Percentiles rank a stretch among this genome's conserved stretches.
Conservation (phyloP, 2,797 vertebrate species). For the Holocentrus rufus region DNA sequence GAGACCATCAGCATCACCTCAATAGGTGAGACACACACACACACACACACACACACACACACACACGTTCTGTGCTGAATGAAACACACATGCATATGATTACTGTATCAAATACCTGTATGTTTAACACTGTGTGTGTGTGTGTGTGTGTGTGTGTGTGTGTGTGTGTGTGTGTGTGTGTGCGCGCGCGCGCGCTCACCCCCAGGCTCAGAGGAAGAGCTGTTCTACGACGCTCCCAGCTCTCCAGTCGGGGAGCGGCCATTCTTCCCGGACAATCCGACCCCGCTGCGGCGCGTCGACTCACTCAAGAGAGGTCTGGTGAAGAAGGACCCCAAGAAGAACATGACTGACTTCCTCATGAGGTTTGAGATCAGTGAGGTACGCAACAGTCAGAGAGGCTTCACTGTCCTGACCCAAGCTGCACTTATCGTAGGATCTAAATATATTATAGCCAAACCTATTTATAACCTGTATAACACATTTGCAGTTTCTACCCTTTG, state of each 20-base stretch:
- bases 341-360: slow-evolving; percentile 89
- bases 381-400: slow-evolving; percentile 35
- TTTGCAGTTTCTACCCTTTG: too few relatives aligned
- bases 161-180: slow-evolving; percentile 7
- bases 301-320: slow-evolving; percentile 69
- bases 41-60: not conserved
- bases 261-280: slow-evolving; percentile 83
- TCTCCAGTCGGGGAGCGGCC: slow-evolving; percentile 87
- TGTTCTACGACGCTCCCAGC: slow-evolving; percentile 92
- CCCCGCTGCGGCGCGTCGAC: slow-evolving; percentile 65
- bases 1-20: slow-evolving; percentile 80
- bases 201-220: slow-evolving; percentile 93
- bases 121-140: not conserved
- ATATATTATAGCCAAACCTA: too few relatives aligned
- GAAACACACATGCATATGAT: not conserved
- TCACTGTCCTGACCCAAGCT: not conserved
- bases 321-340: slow-evolving; percentile 87
- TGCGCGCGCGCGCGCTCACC: slow-evolving; percentile 8
- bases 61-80: too few relatives aligned
- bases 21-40: slow-evolving; percentile 65
- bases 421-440: too few relatives aligned
- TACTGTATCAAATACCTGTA: too few relatives aligned
- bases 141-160: slow-evolving; percentile 17
- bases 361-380: slow-evolving; percentile 94
- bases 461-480: too few relatives aligned